Base-by-base conservation (phyloP, 1,140 invertebrate species). In the Zophobas atratus region DNA sequence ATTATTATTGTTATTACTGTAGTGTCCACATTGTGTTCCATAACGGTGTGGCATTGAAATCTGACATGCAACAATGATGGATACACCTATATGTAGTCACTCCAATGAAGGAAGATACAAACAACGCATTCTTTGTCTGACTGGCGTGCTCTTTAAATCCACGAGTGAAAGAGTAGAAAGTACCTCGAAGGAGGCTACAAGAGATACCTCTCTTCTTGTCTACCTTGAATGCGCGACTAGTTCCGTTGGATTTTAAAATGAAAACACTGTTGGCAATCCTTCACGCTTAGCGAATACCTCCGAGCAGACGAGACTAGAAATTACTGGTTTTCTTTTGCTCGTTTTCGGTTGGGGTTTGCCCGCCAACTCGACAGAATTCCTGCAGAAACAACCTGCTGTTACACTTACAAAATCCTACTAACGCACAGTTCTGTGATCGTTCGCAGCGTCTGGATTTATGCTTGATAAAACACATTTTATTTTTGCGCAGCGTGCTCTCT, bases 191-290 rank as follows among this genome's bases (percentile, higher is more conserved):
- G 60, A 67, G 60, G 60, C 60, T 67, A 67, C 8, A 41, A 34
- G 20, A 63, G 57, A 63, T 63, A 41, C 57, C 57, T 67, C 60
- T 67, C 55, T 57, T 33, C 60, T 67, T 38, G 60, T 67, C 60
- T 67, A 33, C 60, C 60, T 67, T 67, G 60, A 67, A 67, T 67
- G 60, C 57, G 57, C 60, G 60, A 67, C 60, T 67, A 67, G 60
- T 67, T 67, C 60, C 60, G 60, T 67, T 67, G 60, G 60, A 43
- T 67, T 67, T 67, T 33, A 43, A 67, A 67, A 67, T 43, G 60
- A 67, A 67, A 67, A 67, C 60, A 67, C 60, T 67, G 60, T 67
- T 67, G 43, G 39, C 60, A 39, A 67, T 8, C n/a, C 60, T 63
- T 63, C 57, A 63, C 57, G 57, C 57, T 63, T 39, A n/a, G 36